phyloP scores from a whole-genome alignment of 2,113 vertebrate genomes.

The Gila orcuttii region DNA sequence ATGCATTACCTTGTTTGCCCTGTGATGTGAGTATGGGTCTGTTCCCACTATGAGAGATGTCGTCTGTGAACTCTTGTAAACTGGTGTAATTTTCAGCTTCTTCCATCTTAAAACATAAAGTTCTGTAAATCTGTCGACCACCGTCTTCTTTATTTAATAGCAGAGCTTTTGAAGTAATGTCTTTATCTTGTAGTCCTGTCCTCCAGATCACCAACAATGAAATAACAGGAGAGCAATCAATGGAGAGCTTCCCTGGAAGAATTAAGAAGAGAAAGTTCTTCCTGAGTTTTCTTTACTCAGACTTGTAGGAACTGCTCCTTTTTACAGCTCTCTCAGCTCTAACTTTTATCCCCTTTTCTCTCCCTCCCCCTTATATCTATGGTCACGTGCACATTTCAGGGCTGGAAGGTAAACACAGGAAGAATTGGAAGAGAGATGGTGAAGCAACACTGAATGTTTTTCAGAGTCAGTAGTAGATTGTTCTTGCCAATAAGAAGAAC shows the following conservation, averaged over 20 bases:
- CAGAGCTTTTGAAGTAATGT: not conserved
- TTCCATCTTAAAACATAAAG: constrained; percentile 48
- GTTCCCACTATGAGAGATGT: constrained; percentile 45
- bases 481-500: constrained; percentile 13
- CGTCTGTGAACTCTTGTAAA: constrained; percentile 66
- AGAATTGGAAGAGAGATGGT: not conserved
- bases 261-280: not conserved
- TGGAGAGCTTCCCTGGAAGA: not conserved
- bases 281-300: not conserved
- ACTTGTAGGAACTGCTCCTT: not conserved
- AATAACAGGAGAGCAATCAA: not conserved
- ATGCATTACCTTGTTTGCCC: constrained; percentile 39
- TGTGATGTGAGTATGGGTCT: constrained; percentile 49
- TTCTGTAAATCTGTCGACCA: not conserved
- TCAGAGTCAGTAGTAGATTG: not conserved
- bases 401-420: not conserved
- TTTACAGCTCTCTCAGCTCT: not conserved
- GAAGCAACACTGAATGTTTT: constrained; percentile 19
- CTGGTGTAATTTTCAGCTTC: constrained; percentile 61
- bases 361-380: not conserved
- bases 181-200: not conserved
- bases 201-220: not conserved
- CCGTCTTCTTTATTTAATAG: not conserved
- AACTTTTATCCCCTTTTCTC: not conserved
- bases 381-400: not conserved